These are phyloP conservation scores for Bellardia bayeri DNA, from an alignment of 2,888 invertebrate genomes.

Conservation along the genomic window DNA sequence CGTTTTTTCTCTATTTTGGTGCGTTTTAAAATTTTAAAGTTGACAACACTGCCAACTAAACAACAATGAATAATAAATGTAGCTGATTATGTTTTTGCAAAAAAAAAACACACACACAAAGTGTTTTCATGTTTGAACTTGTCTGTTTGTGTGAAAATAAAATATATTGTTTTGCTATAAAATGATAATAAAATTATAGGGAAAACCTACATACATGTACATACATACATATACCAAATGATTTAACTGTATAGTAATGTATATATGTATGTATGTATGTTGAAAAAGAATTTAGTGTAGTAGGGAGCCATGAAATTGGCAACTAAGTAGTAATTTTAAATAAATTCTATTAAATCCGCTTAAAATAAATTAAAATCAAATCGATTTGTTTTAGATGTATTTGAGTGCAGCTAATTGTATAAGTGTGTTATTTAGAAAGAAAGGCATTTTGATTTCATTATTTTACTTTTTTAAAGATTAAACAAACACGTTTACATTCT, in stretches of 20 bases:
- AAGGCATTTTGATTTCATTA: too few relatives aligned
- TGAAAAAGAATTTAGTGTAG: background rate
- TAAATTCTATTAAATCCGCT: conserved; percentile 29
- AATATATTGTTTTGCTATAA: conserved; percentile 18
- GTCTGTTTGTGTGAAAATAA: background rate
- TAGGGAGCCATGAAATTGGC: background rate
- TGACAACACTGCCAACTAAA: too few relatives aligned
- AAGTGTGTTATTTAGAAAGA: background rate
- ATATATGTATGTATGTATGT: too few relatives aligned
- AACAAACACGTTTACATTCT: too few relatives aligned
- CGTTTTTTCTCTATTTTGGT: too few relatives aligned
- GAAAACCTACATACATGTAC: too few relatives aligned
- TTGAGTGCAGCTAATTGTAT: background rate
- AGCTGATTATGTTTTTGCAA: background rate
- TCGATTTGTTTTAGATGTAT: conserved; percentile 17
- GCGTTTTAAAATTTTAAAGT: too few relatives aligned
- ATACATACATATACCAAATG: background rate
- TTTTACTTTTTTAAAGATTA: too few relatives aligned
- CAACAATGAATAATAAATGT: conserved; percentile 1
- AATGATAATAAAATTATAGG: background rate
- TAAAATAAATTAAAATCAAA: conserved; percentile 49
- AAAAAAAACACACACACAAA: background rate
- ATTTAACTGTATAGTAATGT: background rate
- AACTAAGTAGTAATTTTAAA: background rate
- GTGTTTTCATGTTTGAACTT: background rate